A percentile compares a stretch with the other conserved stretches of the same genome.
These are phyloP conservation scores for Nannoperca australis DNA, from an alignment of 2,797 vertebrate species.

Conservation along the genomic window DNA sequence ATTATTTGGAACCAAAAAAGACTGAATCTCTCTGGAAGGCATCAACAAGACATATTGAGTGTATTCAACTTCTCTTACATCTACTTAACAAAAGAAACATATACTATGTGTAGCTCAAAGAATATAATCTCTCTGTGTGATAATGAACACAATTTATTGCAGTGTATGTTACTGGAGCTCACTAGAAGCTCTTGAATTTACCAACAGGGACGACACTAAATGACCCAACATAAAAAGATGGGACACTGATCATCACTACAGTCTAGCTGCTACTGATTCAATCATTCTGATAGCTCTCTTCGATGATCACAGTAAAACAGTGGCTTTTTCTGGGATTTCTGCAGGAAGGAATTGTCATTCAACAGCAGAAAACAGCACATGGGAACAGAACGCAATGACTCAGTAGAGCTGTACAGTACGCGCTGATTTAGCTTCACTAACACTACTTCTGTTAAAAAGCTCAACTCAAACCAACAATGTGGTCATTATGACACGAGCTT, in stretches of 20 bases:
- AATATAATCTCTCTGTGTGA: not conserved
- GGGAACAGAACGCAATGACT: too few species aligned
- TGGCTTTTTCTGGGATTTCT: too few species aligned
- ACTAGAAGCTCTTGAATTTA: not conserved
- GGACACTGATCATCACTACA: not conserved
- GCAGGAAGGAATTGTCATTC: too few species aligned
- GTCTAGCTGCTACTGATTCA: too few species aligned
- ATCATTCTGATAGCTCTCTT: not conserved
- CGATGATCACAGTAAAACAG: not conserved
- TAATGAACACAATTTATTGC: not conserved
- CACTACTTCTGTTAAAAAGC: too few species aligned
- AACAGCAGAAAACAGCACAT: too few species aligned
- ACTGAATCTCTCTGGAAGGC: not conserved
- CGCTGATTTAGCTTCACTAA: slow-evolving; percentile 17
- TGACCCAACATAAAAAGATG: not conserved
- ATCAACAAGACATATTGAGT: not conserved
- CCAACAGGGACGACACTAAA: not conserved
- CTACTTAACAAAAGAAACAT: not conserved
- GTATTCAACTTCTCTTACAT: not conserved
- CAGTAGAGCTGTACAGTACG: too few species aligned
- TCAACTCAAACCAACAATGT: slow-evolving; percentile 29
- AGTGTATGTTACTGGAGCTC: not conserved
- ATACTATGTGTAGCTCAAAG: not conserved
- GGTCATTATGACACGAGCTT: not conserved
- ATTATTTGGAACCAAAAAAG: not conserved